Percentiles rank a stretch among this genome's conserved stretches.
phyloP scores from a whole-genome alignment of 2,797 vertebrate species.

The Chelon labrosus region DNA sequence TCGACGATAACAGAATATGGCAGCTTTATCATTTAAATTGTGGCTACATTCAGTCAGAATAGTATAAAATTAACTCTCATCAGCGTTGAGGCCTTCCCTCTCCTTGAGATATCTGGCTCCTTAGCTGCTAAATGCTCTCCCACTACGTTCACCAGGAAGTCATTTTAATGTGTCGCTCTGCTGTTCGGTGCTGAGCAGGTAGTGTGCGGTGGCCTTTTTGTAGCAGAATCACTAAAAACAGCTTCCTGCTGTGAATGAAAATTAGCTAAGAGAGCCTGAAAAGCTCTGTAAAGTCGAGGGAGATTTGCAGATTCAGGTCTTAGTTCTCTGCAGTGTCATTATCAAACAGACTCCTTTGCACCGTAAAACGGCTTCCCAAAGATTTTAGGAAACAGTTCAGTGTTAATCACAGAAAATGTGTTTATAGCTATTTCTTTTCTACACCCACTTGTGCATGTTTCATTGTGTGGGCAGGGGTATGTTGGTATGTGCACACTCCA shows the following conservation, averaged over 20 bases:
- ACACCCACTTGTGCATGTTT: slow-evolving; percentile 22
- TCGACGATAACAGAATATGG: not conserved
- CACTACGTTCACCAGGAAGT: not conserved
- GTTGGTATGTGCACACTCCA: slow-evolving; percentile 57
- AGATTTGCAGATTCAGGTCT: not conserved
- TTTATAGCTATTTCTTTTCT: slow-evolving; percentile 11
- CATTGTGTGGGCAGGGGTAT: slow-evolving; percentile 33
- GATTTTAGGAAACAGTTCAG: not conserved
- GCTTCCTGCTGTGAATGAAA: not conserved
- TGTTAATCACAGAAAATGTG: slow-evolving; percentile 12
- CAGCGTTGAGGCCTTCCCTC: not conserved
- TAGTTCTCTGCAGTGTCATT: not conserved
- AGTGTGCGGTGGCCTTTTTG: not conserved
- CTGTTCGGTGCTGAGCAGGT: not conserved
- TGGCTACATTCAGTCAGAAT: not conserved
- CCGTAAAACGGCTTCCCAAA: not conserved
- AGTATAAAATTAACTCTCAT: not conserved
- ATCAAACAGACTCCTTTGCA: not conserved
- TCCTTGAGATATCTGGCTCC: not conserved
- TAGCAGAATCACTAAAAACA: not conserved
- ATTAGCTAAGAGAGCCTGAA: not conserved
- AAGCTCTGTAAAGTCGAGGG: not conserved
- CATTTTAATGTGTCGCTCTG: not conserved
- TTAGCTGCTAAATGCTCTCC: not conserved
- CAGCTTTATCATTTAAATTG: not conserved